Evolutionary conservation across 2,888 invertebrate genomes (phyloP), one percentile per base, ranked within the genome.

Genomic region (Toxonevra muliebris): DNA sequence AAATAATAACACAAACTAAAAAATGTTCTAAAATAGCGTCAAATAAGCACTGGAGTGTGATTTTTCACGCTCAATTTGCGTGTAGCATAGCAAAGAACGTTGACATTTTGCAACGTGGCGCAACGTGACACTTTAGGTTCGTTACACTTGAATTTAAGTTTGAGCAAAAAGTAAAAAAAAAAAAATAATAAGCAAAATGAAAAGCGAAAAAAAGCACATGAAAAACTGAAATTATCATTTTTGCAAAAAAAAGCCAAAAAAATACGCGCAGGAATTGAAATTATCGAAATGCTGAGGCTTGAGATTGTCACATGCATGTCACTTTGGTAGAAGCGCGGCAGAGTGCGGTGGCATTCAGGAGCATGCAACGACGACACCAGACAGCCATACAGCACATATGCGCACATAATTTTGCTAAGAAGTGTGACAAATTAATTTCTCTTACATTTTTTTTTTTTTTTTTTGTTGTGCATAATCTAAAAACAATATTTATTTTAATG

Each of bases 401-500:
- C 57, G 45, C 54, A 45, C 45, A 71, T 62, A 75, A 73, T 75
- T 73, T 76, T 57, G 13, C 12, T 77, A 74, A 73, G 19, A 68
- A 73, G 68, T 72, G 73, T 73, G 72, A 71, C 71, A 74, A 74
- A 73, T 73, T 73, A 69, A 70, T 73, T 72, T 69, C 66, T 4
- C 7, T 30, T 7, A 30, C 30, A 30, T 30, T 30, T 30, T 4
- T 4, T 68, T 55, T 17, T 63, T 55, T 50, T 20, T 63, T 61
- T 57, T 43, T 43, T 30, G 71, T 72, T 73, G 66, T 69, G 66
- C 63, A 65, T 77, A 79, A 78, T 77, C 77, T 76, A 79, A 78
- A 68, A 74, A 79, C 69, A 82, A 82, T 82, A 82, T 82, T 81
- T 76, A 77, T 80, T 80, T 79, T 81, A 75, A 75, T 75, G 75